phyloP scores from a whole-genome alignment of 2,113 vertebrate species.

The Rhinogobius similis region DNA sequence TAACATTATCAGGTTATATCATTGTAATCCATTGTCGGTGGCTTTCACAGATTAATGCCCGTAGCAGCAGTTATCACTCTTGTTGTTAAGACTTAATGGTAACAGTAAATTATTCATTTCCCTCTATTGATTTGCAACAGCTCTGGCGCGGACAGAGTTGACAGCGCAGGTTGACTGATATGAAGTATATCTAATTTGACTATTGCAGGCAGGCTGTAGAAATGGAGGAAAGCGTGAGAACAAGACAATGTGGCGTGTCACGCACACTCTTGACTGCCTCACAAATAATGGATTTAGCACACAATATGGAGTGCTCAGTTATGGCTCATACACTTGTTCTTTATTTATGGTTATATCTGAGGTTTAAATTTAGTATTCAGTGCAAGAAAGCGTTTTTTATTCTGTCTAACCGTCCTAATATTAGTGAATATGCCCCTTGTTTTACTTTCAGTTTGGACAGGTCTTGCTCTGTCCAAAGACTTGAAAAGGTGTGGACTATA shows the following conservation, averaged over 20 bases:
- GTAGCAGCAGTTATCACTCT: constrained; percentile 66
- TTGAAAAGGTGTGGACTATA: too few species aligned
- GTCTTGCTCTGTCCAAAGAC: too few species aligned
- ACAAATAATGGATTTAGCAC: background rate
- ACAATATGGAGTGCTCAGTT: background rate
- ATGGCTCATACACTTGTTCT: background rate
- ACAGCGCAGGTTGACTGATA: constrained; percentile 66
- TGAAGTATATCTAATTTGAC: constrained; percentile 58
- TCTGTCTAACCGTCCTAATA: too few species aligned
- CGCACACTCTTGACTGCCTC: background rate
- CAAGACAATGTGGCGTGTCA: constrained; percentile 13
- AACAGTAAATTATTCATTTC: constrained; percentile 73
- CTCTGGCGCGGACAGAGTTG: constrained; percentile 60
- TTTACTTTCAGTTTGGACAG: too few species aligned
- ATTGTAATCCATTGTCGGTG: constrained; percentile 69
- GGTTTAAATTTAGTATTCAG: background rate
- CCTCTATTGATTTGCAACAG: constrained; percentile 65
- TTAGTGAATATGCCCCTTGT: too few species aligned
- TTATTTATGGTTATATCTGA: background rate
- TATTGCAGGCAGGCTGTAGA: constrained; percentile 20
- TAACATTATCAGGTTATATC: constrained; percentile 72
- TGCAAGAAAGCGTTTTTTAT: too few species aligned
- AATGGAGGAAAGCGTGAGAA: constrained; percentile 17
- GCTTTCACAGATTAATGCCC: constrained; percentile 68
- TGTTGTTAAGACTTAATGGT: constrained; percentile 69